These are phyloP conservation scores for Zhengitettix transpicula DNA, from an alignment of 2,888 invertebrate species.

Conservation along the genomic window DNA sequence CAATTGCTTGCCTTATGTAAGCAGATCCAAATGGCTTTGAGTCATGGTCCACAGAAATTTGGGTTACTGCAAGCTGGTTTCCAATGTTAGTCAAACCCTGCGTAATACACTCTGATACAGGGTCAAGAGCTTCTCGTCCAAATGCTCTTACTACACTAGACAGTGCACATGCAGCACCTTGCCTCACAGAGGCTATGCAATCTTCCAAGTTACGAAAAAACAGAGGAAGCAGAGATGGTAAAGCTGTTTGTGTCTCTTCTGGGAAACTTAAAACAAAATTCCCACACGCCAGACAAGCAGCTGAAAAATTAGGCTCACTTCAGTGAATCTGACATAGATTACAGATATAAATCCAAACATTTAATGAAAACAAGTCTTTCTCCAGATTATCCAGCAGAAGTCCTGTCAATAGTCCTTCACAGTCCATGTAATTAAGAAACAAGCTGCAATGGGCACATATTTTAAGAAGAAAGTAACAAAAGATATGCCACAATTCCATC, in stretches of 20 bases:
- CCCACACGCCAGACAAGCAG: slow-evolving; percentile 35
- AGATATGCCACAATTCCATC: too few relatives aligned
- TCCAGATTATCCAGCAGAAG: too few relatives aligned
- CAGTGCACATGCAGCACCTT: slow-evolving; percentile 35
- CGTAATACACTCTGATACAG: slow-evolving; percentile 23
- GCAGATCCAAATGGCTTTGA: too few relatives aligned
- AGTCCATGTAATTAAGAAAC: neutral
- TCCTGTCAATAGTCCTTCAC: too few relatives aligned
- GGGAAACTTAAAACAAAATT: slow-evolving; percentile 33
- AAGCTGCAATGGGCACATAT: neutral
- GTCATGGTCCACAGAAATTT: too few relatives aligned
- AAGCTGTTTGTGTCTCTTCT: slow-evolving; percentile 24
- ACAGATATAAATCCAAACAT: too few relatives aligned
- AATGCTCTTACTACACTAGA: slow-evolving; percentile 27
- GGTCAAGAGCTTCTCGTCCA: slow-evolving; percentile 21
- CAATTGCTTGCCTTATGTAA: slow-evolving; percentile 10
- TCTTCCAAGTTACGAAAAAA: slow-evolving; percentile 29
- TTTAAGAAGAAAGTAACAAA: too few relatives aligned
- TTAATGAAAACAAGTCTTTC: too few relatives aligned
- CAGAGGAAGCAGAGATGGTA: slow-evolving; percentile 27
- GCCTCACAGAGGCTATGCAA: slow-evolving; percentile 32
- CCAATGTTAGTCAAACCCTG: slow-evolving; percentile 26
- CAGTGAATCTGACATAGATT: neutral
- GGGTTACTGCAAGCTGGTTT: slow-evolving; percentile 20
- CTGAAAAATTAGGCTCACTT: slow-evolving; percentile 17